These are phyloP conservation scores for Orthosia gracilis DNA, from an alignment of 2,888 invertebrate species.

Conservation along the genomic window DNA sequence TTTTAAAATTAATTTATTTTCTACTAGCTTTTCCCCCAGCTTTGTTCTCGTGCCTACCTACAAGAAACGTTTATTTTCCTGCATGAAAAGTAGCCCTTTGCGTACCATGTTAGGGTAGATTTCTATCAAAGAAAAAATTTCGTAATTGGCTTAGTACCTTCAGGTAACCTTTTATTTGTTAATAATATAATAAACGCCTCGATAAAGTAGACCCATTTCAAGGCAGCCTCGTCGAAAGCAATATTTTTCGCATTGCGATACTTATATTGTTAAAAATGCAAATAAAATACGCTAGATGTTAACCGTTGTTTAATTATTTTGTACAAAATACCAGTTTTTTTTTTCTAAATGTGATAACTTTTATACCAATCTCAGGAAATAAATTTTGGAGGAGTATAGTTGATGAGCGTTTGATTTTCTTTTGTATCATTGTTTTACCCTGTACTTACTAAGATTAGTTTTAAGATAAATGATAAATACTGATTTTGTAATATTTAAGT, in stretches of 20 bases:
- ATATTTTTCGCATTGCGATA: constrained; percentile 29
- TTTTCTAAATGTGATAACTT: constrained; percentile 56
- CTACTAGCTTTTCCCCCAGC: too few relatives aligned
- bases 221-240: constrained; percentile 46
- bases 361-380: constrained; percentile 67
- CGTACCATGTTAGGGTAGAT: too few relatives aligned
- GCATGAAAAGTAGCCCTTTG: too few relatives aligned
- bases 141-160: too few relatives aligned
- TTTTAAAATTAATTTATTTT: too few relatives aligned
- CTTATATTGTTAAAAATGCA: constrained; percentile 56
- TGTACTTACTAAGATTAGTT: constrained; percentile 52
- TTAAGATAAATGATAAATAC: constrained; percentile 39
- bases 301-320: constrained; percentile 64
- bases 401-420: constrained; percentile 63
- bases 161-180: too few relatives aligned
- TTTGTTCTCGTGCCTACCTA: too few relatives aligned
- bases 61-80: too few relatives aligned
- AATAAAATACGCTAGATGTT: constrained; percentile 62
- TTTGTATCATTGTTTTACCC: constrained; percentile 52
- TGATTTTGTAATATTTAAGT: constrained; percentile 30
- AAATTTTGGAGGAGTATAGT: constrained; percentile 56
- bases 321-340: constrained; percentile 56
- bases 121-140: too few relatives aligned
- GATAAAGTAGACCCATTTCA: constrained; percentile 1
- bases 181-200: background rate